A percentile compares a stretch with the other conserved stretches of the same genome.
Evolutionary conservation across 2,797 vertebrate genomes (phyloP).

Genomic region (Atherinosoma microstoma): DNA sequence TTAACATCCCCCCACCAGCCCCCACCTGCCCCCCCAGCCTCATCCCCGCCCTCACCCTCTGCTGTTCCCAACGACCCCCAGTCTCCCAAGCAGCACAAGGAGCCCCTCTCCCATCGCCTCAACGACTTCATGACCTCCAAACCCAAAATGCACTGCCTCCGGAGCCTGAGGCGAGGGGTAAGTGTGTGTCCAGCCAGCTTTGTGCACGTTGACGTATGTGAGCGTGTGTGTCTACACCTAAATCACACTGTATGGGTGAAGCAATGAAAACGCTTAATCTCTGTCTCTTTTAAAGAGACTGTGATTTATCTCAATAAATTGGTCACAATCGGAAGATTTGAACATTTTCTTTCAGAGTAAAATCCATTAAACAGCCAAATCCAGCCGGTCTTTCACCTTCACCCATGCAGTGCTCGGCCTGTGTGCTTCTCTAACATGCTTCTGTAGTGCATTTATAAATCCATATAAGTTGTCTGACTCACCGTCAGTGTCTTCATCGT

Average conservation of each 20-base stretch:
- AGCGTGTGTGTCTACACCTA: conserved; percentile 50
- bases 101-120: conserved; percentile 99
- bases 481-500: conserved; percentile 59
- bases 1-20: conserved; percentile 98
- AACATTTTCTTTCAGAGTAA: background rate
- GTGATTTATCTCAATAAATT: background rate
- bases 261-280: background rate
- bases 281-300: background rate
- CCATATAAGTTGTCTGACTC: conserved; percentile 60
- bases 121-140: conserved; percentile 99
- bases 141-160: conserved; percentile 99
- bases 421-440: conserved; percentile 66
- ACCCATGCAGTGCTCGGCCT: conserved; percentile 67
- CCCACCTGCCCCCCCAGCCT: conserved; percentile 87
- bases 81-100: conserved; percentile 99
- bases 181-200: conserved; percentile 85
- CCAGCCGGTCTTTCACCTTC: conserved; percentile 24
- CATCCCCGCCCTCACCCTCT: conserved; percentile 96
- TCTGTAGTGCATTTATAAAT: conserved; percentile 52
- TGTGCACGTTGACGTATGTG: conserved; percentile 42
- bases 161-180: conserved; percentile 99
- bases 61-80: conserved; percentile 99
- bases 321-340: background rate
- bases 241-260: conserved; percentile 69
- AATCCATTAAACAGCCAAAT: background rate